Evolutionary conservation across 1,140 invertebrate genomes (phyloP), one percentile per base, ranked within the genome.

Genomic region (Triops longicaudatus): DNA sequence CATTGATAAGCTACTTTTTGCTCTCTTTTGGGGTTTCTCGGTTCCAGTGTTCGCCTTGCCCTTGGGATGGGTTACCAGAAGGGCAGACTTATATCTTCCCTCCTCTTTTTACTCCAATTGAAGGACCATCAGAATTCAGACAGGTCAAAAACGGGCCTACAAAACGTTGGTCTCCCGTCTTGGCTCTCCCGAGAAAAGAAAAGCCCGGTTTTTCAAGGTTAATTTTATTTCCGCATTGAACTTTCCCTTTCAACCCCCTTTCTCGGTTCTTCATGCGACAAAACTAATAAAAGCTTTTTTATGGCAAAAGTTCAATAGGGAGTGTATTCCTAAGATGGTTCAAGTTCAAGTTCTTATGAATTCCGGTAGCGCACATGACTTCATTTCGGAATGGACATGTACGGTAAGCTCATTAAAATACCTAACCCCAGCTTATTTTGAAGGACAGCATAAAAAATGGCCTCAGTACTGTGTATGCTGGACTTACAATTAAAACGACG

Each of bases 401-500:
- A 63, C 50, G 50, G 50, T 63, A 63, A 63, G 50, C 50, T 63
- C 50, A 63, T 63, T 22, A 63, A 63, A 63, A 63, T 63, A 63
- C 50, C 50, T 12, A n/a, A 17, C 22, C 17, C 2, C 5, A 9
- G 22, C 22, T 63, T 63, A 22, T 22, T 63, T 63, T 22, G 50
- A 22, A 63, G 50, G 50, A 10, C 50, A 14, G 22, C 10, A 63
- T n/a, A 63, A 63, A 17, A 63, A 63, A n/a, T 63, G 14, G 50
- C 17, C 22, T 63, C 17, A 63, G 17, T 17, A 63, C 17, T 17
- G 17, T 17, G 50, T 9, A n/a, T 14, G 50, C 50, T n/a, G 31
- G 31, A 7, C 7, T 37, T 37, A 37, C 7, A 37, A 37, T 37
- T 37, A 7, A 37, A 2, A 4, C 31, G 2, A 37, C 7, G 2